phyloP scores from a whole-genome alignment of 2,888 invertebrate species.

The Cistogaster globosa region DNA sequence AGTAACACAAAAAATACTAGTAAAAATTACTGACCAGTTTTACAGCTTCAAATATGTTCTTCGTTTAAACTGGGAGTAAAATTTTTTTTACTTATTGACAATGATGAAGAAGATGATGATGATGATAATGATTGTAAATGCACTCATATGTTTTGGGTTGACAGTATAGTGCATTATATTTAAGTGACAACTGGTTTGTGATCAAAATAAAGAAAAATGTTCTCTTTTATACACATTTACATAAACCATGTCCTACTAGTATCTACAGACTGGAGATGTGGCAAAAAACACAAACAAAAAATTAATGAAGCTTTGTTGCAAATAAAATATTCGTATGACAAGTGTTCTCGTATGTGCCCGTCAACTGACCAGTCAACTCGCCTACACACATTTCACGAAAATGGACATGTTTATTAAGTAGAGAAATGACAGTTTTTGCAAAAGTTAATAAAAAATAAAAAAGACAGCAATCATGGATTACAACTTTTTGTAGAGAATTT shows the following conservation, averaged over 20 bases:
- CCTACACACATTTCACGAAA: slow-evolving; percentile 49
- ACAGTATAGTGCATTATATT: slow-evolving; percentile 61
- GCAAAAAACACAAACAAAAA: background rate
- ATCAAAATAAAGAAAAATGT: slow-evolving; percentile 51
- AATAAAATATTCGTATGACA: slow-evolving; percentile 62
- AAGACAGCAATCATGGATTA: background rate
- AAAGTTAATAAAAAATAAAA: slow-evolving; percentile 13
- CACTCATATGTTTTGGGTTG: slow-evolving; percentile 47
- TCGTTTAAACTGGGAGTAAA: background rate
- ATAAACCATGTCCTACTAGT: background rate
- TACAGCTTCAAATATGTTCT: background rate
- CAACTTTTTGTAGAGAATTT: slow-evolving; percentile 1
- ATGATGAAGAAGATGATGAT: slow-evolving; percentile 3
- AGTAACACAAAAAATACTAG: no score
- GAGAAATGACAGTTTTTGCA: slow-evolving; percentile 49
- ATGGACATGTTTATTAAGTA: slow-evolving; percentile 61
- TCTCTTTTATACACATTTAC: background rate
- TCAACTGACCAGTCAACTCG: slow-evolving; percentile 29
- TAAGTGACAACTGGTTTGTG: slow-evolving; percentile 68
- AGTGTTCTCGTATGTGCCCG: slow-evolving; percentile 44
- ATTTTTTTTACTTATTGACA: slow-evolving; percentile 10
- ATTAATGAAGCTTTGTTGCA: slow-evolving; percentile 39
- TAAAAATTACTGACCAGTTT: no score
- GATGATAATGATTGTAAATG: slow-evolving; percentile 49
- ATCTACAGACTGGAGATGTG: background rate